Base-by-base conservation (phyloP, 64 coral and sea anemone species). In the Cladopsammia gracilis region DNA sequence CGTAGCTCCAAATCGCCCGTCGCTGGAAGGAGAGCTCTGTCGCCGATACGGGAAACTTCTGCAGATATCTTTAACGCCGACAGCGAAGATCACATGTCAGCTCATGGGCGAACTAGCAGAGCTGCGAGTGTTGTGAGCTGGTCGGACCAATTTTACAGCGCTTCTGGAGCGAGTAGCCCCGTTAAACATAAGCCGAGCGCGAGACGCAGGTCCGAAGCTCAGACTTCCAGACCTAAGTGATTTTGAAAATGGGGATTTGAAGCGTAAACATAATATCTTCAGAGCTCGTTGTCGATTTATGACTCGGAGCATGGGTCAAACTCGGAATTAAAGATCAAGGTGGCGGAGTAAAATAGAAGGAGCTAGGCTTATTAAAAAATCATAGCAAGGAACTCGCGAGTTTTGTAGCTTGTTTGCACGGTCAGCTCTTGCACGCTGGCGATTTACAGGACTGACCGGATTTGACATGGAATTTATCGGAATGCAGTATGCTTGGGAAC, bases 31-130 rank as follows among this genome's bases (percentile, higher is more conserved):
- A 71, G 98, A 64, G 91, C 98, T 4, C 84, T 99, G 47, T 99
- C 98, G 45, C 98, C 98, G 0, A 99, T 99, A 64, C 87, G 94
- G 51, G 98, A 99, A 76, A 87, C 94, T 10, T 86, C 91, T 43
- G 75, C 91, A 71, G 91, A 93, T 71, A 66, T 93, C 51, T 72
- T 72, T 73, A 73, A 87, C 64, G 54, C 82, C 53, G 82, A 93
- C 56, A 66, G 62, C 18, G 91, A 93, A 25, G 91, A 93, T 54
- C 71, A 58, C 23, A 66, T 84, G 60, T 84, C 80, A 62, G 61
- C 61, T 66, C 80, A 84, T 67, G 80, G 25, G 60, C 77, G 91
- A 47, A 68, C 58, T 64, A 93, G 82, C 72, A 48, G 91, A 45
- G 91, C 91, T 50, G 91, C 91, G 34, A 93, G 91, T 45, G 91